phyloP scores from a whole-genome alignment of 2,888 invertebrate genomes.

The Sphinx pinastri region DNA sequence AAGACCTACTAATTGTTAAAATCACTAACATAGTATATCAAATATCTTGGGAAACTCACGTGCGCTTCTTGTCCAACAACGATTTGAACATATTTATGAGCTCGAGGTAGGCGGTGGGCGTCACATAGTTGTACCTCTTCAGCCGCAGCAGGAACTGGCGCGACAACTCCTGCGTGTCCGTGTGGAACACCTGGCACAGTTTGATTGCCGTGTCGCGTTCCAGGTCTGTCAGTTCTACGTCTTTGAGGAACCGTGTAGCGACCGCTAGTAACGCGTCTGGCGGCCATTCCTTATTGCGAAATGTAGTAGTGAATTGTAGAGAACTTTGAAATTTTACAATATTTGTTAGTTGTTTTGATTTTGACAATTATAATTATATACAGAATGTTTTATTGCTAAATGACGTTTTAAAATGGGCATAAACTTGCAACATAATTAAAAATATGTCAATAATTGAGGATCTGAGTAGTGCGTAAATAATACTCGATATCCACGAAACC shows the following conservation, averaged over 20 bases:
- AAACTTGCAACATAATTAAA: too few relatives aligned
- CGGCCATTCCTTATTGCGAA: slow-evolving; percentile 90
- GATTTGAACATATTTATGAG: slow-evolving; percentile 95
- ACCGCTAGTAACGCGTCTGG: slow-evolving; percentile 95
- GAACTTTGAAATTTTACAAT: too few relatives aligned
- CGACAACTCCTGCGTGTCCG: slow-evolving; percentile 90
- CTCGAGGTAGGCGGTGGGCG: slow-evolving; percentile 96
- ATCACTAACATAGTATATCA: background rate
- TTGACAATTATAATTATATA: background rate
- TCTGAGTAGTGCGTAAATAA: too few relatives aligned
- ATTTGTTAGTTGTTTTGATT: background rate
- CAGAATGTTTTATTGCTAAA: background rate
- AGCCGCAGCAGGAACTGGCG: slow-evolving; percentile 85
- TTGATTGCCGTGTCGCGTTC: slow-evolving; percentile 92
- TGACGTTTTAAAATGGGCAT: too few relatives aligned
- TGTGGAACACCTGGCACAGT: slow-evolving; percentile 95
- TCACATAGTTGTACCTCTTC: slow-evolving; percentile 93
- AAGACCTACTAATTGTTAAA: too few relatives aligned
- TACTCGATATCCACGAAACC: too few relatives aligned
- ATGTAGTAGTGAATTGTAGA: too few relatives aligned
- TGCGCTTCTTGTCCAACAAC: slow-evolving; percentile 89
- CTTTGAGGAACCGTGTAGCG: slow-evolving; percentile 91
- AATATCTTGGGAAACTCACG: slow-evolving; percentile 72
- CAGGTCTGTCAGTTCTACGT: slow-evolving; percentile 89
- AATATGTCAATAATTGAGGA: too few relatives aligned